Percentiles rank a stretch among this genome's conserved stretches.
Conservation (phyloP, 2,888 invertebrate genomes). For the Megaustenia siamemsis region DNA sequence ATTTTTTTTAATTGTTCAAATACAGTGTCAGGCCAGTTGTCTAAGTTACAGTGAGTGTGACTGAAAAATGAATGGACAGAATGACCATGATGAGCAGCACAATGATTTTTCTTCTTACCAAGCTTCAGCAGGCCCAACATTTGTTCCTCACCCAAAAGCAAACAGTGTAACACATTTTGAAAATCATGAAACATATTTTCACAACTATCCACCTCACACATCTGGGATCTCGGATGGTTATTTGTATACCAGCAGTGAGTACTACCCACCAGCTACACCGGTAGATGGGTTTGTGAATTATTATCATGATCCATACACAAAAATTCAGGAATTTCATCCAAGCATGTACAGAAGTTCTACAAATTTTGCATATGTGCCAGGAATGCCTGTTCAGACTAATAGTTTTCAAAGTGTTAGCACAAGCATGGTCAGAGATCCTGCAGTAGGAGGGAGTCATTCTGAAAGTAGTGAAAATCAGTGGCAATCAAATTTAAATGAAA, state of each 20-base stretch:
- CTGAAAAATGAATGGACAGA: neutral
- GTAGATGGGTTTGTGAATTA: neutral
- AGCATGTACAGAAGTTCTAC: neutral
- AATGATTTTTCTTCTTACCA: neutral
- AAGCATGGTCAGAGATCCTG: neutral
- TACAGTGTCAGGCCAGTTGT: no score
- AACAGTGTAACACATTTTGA: neutral
- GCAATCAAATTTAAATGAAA: neutral
- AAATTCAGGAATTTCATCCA: neutral
- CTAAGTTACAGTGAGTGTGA: no score
- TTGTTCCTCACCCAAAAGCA: neutral
- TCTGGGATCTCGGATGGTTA: neutral
- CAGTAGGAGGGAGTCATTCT: neutral
- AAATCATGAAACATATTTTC: neutral
- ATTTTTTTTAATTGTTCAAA: no score
- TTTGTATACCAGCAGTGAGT: neutral
- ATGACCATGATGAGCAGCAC: neutral
- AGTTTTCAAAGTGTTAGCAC: neutral
- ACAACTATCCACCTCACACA: slow-evolving; percentile 9
- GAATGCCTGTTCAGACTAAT: slow-evolving; percentile 38
- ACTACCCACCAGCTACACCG: slow-evolving; percentile 11
- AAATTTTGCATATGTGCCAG: slow-evolving; percentile 28
- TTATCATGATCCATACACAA: neutral
- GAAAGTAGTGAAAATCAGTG: no score
- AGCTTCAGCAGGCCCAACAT: slow-evolving; percentile 3